Percentiles rank a stretch among this genome's conserved stretches.
Conservation (phyloP, 2,797 vertebrate genomes). For the Pseudomugil gertrudae region DNA sequence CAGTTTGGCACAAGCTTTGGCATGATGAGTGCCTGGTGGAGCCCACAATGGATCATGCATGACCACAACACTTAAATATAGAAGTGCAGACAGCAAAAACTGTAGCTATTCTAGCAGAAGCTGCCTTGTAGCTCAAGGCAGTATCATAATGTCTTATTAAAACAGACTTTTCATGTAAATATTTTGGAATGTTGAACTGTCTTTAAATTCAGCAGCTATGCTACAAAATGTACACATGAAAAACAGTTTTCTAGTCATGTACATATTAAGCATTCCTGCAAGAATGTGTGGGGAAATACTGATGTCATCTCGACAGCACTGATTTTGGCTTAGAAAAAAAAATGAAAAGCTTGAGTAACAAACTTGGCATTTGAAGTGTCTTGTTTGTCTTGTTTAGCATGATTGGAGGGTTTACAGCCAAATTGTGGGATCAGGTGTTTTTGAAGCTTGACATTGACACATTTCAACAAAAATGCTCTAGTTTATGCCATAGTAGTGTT, state of each 20-base stretch:
- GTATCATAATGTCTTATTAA: slow-evolving; percentile 4
- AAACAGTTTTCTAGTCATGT: not conserved
- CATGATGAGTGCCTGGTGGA: slow-evolving; percentile 56
- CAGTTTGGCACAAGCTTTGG: slow-evolving; percentile 60
- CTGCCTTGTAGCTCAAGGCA: slow-evolving; percentile 10
- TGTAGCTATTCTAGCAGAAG: slow-evolving; percentile 38
- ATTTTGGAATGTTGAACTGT: not conserved
- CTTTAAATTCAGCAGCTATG: not conserved
- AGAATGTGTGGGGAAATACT: slow-evolving; percentile 5
- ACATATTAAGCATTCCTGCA: not conserved
- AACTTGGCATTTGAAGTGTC: not conserved
- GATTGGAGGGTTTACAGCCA: not conserved
- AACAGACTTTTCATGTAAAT: not conserved
- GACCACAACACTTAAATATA: slow-evolving; percentile 74
- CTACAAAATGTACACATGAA: not conserved
- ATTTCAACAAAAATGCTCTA: too few relatives aligned
- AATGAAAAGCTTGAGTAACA: not conserved
- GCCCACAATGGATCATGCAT: slow-evolving; percentile 68
- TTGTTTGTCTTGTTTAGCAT: slow-evolving; percentile 4
- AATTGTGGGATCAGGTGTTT: slow-evolving; percentile 12
- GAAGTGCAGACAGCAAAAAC: slow-evolving; percentile 53
- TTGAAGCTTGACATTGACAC: not conserved
- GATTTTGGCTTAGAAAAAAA: not conserved
- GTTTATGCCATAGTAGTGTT: too few relatives aligned
- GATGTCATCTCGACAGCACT: not conserved